These are phyloP conservation scores for Drosophila hydei DNA, from an alignment of 1,140 invertebrate genomes.

Conservation along the genomic window DNA sequence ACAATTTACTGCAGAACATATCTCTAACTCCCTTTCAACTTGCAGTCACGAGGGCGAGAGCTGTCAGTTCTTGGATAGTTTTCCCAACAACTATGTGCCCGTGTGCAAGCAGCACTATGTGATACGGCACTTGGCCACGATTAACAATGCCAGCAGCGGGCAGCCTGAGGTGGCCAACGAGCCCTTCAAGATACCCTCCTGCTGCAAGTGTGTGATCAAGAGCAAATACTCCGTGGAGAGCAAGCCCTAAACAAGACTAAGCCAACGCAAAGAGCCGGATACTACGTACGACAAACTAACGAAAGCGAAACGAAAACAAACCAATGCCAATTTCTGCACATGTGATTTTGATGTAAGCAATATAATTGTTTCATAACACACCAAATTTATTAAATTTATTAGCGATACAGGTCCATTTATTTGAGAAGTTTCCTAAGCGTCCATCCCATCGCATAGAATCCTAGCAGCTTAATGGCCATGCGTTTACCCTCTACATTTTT, in stretches of 20 bases:
- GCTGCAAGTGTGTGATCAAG: slow-evolving; percentile 86
- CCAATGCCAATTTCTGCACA: slow-evolving; percentile 27
- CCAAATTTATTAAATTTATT: not conserved
- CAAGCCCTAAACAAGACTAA: slow-evolving; percentile 13
- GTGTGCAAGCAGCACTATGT: slow-evolving; percentile 87
- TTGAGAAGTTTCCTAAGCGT: slow-evolving; percentile 67
- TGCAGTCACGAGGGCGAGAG: slow-evolving; percentile 44
- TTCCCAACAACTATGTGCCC: slow-evolving; percentile 85
- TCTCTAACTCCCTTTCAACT: not conserved
- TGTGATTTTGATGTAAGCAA: slow-evolving; percentile 69
- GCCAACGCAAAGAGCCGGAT: not conserved
- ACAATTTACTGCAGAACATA: not conserved
- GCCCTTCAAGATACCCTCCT: slow-evolving; percentile 86
- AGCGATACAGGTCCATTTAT: slow-evolving; percentile 12
- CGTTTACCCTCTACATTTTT: slow-evolving; percentile 54
- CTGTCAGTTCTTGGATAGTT: slow-evolving; percentile 79
- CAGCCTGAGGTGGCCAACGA: slow-evolving; percentile 50
- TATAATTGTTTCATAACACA: slow-evolving; percentile 8
- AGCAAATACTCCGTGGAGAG: slow-evolving; percentile 33
- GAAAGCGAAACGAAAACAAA: not conserved
- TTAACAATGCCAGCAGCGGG: slow-evolving; percentile 41
- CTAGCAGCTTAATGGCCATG: slow-evolving; percentile 62
- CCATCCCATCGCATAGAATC: slow-evolving; percentile 70
- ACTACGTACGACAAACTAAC: not conserved
- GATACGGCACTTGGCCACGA: slow-evolving; percentile 58